Percentiles rank a stretch among this genome's conserved stretches.
These are phyloP conservation scores for Daphoenositta chrysoptera DNA, from an alignment of 2,113 vertebrate genomes.

Conservation along the genomic window DNA sequence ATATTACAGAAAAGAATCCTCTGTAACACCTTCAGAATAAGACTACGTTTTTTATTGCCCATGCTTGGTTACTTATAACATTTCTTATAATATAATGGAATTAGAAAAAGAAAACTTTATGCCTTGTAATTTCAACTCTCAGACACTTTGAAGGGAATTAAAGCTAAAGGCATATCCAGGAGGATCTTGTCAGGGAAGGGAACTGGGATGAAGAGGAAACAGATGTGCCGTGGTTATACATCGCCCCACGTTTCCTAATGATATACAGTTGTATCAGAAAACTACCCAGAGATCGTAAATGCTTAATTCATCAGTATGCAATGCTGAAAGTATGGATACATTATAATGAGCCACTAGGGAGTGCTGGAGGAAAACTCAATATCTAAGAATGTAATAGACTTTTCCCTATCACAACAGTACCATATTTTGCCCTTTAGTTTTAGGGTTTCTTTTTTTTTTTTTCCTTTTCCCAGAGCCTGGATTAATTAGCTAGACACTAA, in stretches of 20 bases:
- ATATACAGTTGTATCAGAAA: background rate
- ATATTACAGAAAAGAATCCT: background rate
- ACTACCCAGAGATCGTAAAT: background rate
- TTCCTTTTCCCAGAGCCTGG: background rate
- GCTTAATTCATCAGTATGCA: constrained; percentile 1
- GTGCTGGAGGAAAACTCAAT: constrained; percentile 21
- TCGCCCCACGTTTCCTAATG: background rate
- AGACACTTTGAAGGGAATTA: background rate
- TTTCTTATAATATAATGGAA: background rate
- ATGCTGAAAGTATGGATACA: background rate
- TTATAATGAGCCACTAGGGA: constrained; percentile 14
- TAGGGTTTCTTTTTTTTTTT: too few relatives aligned
- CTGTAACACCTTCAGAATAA: background rate
- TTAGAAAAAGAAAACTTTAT: background rate
- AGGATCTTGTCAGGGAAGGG: background rate
- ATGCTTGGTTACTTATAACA: background rate
- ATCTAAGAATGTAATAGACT: background rate
- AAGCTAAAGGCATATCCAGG: background rate
- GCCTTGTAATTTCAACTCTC: background rate
- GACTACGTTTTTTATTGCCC: background rate
- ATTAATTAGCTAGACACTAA: constrained; percentile 37
- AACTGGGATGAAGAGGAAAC: background rate
- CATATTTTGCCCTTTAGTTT: background rate
- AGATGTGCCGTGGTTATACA: background rate
- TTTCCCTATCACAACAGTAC: background rate